Evolutionary conservation across 2,888 invertebrate genomes (phyloP).

Genomic region (Mechanitis mazaeus): DNA sequence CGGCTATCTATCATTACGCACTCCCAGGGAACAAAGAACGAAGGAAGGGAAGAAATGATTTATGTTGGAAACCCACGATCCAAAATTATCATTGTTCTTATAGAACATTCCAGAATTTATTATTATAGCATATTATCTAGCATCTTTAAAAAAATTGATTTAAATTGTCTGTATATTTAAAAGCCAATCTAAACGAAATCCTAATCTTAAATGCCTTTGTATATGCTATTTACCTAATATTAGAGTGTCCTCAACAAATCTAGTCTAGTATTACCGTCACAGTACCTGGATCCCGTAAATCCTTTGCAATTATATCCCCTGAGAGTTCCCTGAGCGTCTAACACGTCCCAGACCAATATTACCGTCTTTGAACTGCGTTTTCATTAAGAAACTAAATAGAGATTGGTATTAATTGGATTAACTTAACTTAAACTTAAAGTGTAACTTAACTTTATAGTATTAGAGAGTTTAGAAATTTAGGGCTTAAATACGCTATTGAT

Average conservation of each 20-base stretch:
- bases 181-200: no score
- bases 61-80: conserved; percentile 25
- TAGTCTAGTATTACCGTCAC: background rate
- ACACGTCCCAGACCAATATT: conserved; percentile 1
- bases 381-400: background rate
- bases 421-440: no score
- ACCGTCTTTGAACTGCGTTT: background rate
- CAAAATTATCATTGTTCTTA: conserved; percentile 15
- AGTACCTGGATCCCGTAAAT: background rate
- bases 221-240: no score
- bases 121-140: background rate
- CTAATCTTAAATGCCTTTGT: no score
- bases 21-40: no score
- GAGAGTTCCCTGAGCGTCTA: background rate
- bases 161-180: background rate
- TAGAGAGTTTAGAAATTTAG: no score
- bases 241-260: background rate
- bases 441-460: no score
- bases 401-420: background rate
- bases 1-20: conserved; percentile 19
- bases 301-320: background rate
- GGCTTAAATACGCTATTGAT: background rate
- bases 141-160: background rate
- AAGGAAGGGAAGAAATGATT: conserved; percentile 19
- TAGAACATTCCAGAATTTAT: background rate